Evolutionary conservation across 2,113 vertebrate genomes (phyloP).

Genomic region (Elaphurus davidianus): DNA sequence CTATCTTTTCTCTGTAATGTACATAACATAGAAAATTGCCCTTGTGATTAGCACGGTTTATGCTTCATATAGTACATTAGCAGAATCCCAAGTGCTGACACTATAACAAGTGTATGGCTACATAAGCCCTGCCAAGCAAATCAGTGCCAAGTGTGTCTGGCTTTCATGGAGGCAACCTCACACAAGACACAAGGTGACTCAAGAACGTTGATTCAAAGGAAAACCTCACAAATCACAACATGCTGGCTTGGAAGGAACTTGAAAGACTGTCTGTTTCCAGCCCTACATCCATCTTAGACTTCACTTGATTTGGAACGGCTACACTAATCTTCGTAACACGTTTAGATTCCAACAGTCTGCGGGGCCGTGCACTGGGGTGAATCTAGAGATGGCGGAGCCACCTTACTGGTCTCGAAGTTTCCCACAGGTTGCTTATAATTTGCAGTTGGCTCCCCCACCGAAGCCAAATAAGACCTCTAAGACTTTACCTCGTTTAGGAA

Average conservation of each 20-base stretch:
- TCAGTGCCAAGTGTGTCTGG: not conserved
- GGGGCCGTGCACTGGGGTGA: not conserved
- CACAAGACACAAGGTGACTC: conserved; percentile 13
- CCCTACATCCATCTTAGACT: not conserved
- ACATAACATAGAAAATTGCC: conserved; percentile 4
- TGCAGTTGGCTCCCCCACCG: not conserved
- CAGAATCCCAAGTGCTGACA: not conserved
- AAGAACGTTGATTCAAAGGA: not conserved
- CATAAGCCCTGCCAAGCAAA: conserved; percentile 11
- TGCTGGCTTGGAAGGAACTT: conserved; percentile 43
- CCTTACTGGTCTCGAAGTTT: not conserved
- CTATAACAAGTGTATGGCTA: not conserved
- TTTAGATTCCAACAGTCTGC: not conserved
- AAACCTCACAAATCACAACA: conserved; percentile 50
- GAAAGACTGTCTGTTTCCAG: conserved; percentile 36
- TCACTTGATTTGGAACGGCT: not conserved
- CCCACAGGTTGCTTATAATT: not conserved
- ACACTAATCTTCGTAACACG: not conserved
- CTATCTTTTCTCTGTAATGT: not conserved
- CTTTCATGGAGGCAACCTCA: conserved; percentile 50
- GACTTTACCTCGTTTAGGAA: not conserved
- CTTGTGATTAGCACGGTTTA: not conserved
- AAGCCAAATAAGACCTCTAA: not conserved
- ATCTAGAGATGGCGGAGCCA: not conserved
- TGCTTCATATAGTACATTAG: conserved; percentile 8